Conservation (phyloP, 2,797 vertebrate species). For the Peromyscus attwateri region DNA sequence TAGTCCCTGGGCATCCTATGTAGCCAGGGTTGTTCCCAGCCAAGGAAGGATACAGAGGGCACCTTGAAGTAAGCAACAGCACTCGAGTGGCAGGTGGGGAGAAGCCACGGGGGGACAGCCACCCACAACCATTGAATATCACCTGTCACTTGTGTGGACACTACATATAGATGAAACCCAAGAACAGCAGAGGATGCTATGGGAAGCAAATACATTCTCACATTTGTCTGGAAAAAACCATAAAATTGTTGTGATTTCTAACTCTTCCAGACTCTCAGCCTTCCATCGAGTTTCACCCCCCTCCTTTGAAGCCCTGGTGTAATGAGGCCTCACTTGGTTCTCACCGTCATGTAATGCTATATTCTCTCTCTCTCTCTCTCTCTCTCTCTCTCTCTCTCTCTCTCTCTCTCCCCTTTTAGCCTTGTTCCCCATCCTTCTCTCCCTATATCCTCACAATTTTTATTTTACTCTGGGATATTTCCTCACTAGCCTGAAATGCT, state of each 20-base stretch:
- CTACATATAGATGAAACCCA: fast-evolving
- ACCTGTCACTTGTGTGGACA: background rate
- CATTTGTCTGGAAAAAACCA: background rate
- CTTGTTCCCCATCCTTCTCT: no score
- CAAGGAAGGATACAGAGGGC: background rate
- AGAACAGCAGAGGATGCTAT: fast-evolving
- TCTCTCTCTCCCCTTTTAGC: no score
- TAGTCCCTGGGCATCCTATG: background rate
- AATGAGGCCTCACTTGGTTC: background rate
- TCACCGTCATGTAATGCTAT: fast-evolving
- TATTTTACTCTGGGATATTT: background rate
- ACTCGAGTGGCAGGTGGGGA: no score
- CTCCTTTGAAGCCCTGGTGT: fast-evolving
- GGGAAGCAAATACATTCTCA: background rate
- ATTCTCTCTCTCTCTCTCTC: fast-evolving
- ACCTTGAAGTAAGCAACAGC: background rate
- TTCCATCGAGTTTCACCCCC: background rate
- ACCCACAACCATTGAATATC: background rate
- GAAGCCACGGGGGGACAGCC: background rate
- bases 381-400: no score
- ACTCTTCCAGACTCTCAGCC: background rate
- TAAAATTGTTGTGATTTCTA: background rate
- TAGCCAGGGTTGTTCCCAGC: fast-evolving
- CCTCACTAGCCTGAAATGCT: background rate
- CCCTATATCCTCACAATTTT: background rate